Base-by-base conservation (phyloP, 2,888 invertebrate genomes). In the Psylliodes chrysocephalus region DNA sequence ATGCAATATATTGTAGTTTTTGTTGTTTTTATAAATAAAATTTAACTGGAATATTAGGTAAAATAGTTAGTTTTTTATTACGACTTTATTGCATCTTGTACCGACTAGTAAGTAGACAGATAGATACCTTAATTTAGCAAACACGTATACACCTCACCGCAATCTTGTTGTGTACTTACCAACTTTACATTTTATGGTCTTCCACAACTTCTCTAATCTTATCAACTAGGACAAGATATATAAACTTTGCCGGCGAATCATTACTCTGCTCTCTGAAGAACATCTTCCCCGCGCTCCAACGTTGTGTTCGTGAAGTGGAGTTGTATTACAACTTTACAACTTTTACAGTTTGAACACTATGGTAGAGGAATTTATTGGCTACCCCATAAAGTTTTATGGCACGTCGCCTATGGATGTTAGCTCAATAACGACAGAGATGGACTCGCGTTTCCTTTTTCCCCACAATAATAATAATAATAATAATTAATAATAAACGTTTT, bases 361-460 rank as follows among this genome's bases (percentile, higher is more conserved):
- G 51, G 51, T 38, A 47, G 42, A 30, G 28, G 59, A 59, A 59
- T 59, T 52, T 59, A 63, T 63, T 49, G 33, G 44, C 56, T 35
- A 35, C 44, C 33, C 54, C 19, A 63, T 62, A 55, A 62, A 63
- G 55, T 63, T 63, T 56, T 42, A 56, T 42, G 51, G 30, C 30
- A 56, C 49, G 33, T 40, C 56, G 44, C 17, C 28, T 51, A 19
- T 22, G 49, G 33, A 19, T 28, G 35, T 52, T 51, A 51, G 30
- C 18, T 28, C 14, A 18, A 18, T n/a, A 35, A 35, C 22, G 22
- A 22, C 22, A 22, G 3, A 33, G 4, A 18, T 44, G 15, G 35
- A 51, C 15, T 51, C n/a, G 47, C 14, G 12, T 25, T n/a, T n/a
- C n/a, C n/a, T n/a, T n/a, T n/a, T n/a, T n/a, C n/a, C n/a, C n/a